Evolutionary conservation across 2,113 vertebrate genomes (phyloP).

Genomic region (Oryzias melastigma): DNA sequence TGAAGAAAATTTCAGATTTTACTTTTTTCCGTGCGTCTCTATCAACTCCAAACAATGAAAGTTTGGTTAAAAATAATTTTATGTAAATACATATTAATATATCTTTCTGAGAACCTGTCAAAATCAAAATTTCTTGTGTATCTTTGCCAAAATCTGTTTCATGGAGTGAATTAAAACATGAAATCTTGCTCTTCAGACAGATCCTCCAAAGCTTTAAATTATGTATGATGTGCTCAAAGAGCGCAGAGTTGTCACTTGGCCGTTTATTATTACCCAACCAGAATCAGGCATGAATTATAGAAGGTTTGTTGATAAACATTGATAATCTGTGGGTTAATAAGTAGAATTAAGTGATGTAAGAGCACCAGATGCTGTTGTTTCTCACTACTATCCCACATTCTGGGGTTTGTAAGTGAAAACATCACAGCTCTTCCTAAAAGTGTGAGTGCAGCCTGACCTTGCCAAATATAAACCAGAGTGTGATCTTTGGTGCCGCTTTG

Average conservation of each 20-base stretch:
- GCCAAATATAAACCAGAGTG: no score
- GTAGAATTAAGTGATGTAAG: slow-evolving; percentile 19
- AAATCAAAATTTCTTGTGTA: neutral
- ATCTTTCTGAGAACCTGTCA: no score
- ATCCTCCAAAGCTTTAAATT: slow-evolving; percentile 32
- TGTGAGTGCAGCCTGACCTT: no score
- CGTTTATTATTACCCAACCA: slow-evolving; percentile 29
- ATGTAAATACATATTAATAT: no score
- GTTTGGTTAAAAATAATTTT: no score
- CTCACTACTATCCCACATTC: slow-evolving; percentile 14
- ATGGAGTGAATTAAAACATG: slow-evolving; percentile 1
- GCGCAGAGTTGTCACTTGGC: slow-evolving; percentile 11
- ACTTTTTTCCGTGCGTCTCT: no score
- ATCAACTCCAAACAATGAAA: no score
- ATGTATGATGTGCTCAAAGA: slow-evolving; percentile 26
- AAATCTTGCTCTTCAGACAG: neutral
- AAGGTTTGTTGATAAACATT: slow-evolving; percentile 12
- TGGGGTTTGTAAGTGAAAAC: neutral
- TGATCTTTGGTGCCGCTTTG: slow-evolving; percentile 3
- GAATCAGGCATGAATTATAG: slow-evolving; percentile 43
- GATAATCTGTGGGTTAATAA: slow-evolving; percentile 5
- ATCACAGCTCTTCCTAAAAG: neutral
- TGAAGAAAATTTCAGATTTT: no score
- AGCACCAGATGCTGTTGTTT: slow-evolving; percentile 16
- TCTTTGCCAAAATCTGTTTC: neutral